These are phyloP conservation scores for Stichodactyla helianthus DNA, from an alignment of 64 coral and sea anemone genomes.

Conservation along the genomic window DNA sequence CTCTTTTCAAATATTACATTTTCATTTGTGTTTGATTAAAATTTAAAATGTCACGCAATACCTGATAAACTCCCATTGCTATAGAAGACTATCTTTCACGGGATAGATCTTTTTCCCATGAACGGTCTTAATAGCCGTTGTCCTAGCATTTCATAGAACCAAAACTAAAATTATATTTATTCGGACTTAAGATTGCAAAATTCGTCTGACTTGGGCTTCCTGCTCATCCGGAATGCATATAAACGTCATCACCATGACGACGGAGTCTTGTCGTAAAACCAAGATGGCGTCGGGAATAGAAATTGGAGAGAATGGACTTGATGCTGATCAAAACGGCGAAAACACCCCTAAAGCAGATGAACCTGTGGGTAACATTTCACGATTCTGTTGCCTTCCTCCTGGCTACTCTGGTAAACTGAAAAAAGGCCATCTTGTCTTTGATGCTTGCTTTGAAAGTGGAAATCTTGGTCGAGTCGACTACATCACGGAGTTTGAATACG, in stretches of 20 bases:
- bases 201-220: background rate
- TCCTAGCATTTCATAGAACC: no score
- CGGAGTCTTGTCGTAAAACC: constrained; percentile 3
- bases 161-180: no score
- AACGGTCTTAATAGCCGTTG: no score
- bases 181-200: no score
- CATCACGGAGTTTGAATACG: constrained; percentile 97
- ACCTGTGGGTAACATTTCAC: constrained; percentile 88
- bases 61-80: no score
- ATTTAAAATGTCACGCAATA: no score
- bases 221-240: background rate
- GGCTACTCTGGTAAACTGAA: constrained; percentile 70
- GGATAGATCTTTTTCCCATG: no score
- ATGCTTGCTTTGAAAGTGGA: constrained; percentile 97
- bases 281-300: constrained; percentile 92
- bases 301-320: constrained; percentile 65
- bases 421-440: constrained; percentile 88
- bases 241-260: background rate
- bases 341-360: constrained; percentile 54
- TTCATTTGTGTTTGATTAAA: no score
- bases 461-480: constrained; percentile 96
- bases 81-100: no score
- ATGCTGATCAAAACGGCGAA: constrained; percentile 57
- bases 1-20: no score
- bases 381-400: constrained; percentile 66